Percentiles rank a stretch among this genome's conserved stretches.
These are phyloP conservation scores for Arbacia lixula DNA, from an alignment of 53 echinoderm and acorn worm genomes.

Conservation along the genomic window DNA sequence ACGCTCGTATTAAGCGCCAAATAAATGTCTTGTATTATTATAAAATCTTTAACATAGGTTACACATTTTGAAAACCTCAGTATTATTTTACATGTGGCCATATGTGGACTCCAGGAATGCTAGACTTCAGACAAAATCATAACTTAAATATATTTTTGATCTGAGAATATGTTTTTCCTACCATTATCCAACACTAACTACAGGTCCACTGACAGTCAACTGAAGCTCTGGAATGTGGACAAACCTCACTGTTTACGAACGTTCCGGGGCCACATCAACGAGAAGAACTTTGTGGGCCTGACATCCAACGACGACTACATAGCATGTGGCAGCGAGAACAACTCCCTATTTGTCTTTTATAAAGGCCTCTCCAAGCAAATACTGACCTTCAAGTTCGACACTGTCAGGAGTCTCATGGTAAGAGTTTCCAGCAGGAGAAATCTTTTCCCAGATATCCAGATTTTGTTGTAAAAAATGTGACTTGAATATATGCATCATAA, in stretches of 20 bases:
- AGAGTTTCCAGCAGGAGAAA: conserved; percentile 15
- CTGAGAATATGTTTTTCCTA: too few relatives aligned
- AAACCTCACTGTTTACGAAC: conserved; percentile 95
- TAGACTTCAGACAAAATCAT: neutral
- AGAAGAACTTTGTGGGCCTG: conserved; percentile 99
- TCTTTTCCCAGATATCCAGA: too few relatives aligned
- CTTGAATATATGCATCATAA: neutral
- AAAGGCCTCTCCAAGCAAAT: conserved; percentile 99
- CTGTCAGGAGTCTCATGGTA: conserved; percentile 95
- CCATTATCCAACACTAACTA: too few relatives aligned
- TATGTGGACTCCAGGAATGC: too few relatives aligned
- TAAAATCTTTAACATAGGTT: too few relatives aligned
- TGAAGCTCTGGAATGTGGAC: conserved; percentile 96
- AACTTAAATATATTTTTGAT: too few relatives aligned
- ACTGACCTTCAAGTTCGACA: conserved; percentile 98
- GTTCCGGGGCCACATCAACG: conserved; percentile 96
- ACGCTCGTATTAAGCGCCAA: too few relatives aligned
- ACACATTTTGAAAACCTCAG: too few relatives aligned
- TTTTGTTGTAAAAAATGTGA: neutral
- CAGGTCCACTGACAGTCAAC: conserved; percentile 98
- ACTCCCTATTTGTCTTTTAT: conserved; percentile 96
- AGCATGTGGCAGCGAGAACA: conserved; percentile 98
- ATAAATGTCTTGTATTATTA: too few relatives aligned
- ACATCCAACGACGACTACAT: conserved; percentile 98
- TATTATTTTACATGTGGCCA: too few relatives aligned